A percentile compares a stretch with the other conserved stretches of the same genome.
Evolutionary conservation across 2,888 invertebrate genomes (phyloP).

Genomic region (Polydrusus cervinus): DNA sequence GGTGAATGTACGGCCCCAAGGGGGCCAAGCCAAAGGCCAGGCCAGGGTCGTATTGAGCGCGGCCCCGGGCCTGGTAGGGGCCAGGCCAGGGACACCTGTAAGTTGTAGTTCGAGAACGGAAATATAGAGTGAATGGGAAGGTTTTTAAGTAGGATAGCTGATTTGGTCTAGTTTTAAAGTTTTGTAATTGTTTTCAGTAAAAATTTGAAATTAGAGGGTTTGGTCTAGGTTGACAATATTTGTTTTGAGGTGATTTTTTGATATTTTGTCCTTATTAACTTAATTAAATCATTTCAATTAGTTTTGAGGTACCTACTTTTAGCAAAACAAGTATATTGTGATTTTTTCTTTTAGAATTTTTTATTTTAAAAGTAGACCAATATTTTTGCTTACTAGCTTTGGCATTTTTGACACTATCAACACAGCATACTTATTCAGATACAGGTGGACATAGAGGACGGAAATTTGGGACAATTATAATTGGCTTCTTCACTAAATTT

Average conservation of each 20-base stretch:
- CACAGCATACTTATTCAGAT: too few species aligned
- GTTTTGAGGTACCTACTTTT: too few species aligned
- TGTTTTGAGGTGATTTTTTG: too few species aligned
- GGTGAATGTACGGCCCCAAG: constrained; percentile 87
- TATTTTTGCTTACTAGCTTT: constrained; percentile 1
- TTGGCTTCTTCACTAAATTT: too few species aligned
- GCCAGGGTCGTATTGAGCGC: constrained; percentile 89
- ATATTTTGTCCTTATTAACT: too few species aligned
- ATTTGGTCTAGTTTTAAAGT: constrained; percentile 19
- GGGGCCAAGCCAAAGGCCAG: constrained; percentile 83
- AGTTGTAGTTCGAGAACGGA: constrained; percentile 68
- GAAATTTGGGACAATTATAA: too few species aligned
- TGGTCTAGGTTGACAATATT: too few species aligned
- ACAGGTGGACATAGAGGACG: too few species aligned
- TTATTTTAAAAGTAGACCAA: not conserved
- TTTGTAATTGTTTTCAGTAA: not conserved
- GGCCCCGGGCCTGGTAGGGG: constrained; percentile 84
- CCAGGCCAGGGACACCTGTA: constrained; percentile 88
- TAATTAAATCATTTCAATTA: too few species aligned
- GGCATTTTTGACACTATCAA: not conserved
- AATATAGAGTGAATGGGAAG: constrained; percentile 60
- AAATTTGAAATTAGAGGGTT: too few species aligned
- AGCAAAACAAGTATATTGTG: too few species aligned
- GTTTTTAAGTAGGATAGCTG: constrained; percentile 43
- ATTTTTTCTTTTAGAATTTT: too few species aligned